Evolutionary conservation across 2,113 vertebrate genomes (phyloP).

Genomic region (Panurus biarmicus): DNA sequence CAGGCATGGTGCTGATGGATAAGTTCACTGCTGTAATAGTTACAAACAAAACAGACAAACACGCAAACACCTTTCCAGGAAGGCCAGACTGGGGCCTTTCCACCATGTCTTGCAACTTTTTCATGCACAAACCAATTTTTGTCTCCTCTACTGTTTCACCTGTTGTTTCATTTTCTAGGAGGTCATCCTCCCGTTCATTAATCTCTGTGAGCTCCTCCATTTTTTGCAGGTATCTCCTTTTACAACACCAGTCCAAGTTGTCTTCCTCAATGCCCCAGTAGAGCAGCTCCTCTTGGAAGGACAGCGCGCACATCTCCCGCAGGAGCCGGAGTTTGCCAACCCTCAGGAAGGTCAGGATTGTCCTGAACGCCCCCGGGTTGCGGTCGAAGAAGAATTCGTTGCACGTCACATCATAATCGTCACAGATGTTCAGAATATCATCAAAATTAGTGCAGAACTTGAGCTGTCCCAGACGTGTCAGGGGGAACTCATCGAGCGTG

Average conservation of each 20-base stretch:
- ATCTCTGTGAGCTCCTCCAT: conserved; percentile 90
- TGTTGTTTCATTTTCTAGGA: conserved; percentile 66
- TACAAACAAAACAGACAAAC: conserved; percentile 94
- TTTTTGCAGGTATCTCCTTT: conserved; percentile 87
- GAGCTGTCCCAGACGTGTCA: conserved; percentile 89
- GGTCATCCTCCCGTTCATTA: conserved; percentile 82
- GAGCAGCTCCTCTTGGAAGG: conserved; percentile 93
- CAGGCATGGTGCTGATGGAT: conserved; percentile 97
- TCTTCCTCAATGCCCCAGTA: conserved; percentile 97
- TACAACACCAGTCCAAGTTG: conserved; percentile 93
- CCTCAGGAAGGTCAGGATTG: conserved; percentile 91
- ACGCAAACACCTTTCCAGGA: conserved; percentile 96
- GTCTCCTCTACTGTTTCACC: conserved; percentile 66
- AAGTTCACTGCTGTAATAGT: conserved; percentile 96
- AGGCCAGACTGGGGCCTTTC: conserved; percentile 95
- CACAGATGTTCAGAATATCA: conserved; percentile 92
- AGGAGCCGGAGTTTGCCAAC: conserved; percentile 90
- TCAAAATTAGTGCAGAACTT: conserved; percentile 92
- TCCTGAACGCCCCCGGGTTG: conserved; percentile 90
- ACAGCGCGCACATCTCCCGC: conserved; percentile 91
- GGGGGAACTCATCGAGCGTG: conserved; percentile 92
- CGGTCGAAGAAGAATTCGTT: conserved; percentile 99
- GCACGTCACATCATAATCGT: conserved; percentile 90
- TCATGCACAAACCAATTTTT: conserved; percentile 81
- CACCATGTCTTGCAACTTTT: conserved; percentile 92